Conservation (phyloP, 2,888 invertebrate species). For the Papilio elwesi region DNA sequence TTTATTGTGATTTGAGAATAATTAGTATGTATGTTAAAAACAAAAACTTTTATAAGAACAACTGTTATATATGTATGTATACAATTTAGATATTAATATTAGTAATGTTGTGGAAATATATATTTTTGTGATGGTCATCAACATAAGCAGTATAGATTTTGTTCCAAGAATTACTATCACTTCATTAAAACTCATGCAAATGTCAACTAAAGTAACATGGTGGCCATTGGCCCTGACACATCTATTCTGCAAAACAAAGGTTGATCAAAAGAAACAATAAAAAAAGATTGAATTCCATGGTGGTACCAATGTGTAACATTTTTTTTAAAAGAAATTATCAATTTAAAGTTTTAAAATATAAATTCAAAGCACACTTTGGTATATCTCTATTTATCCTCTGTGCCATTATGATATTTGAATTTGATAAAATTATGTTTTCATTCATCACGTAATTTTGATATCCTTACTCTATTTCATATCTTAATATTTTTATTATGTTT, state of each 20-base stretch:
- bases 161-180: no score
- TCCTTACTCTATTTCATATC: no score
- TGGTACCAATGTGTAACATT: background rate
- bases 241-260: no score
- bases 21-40: conserved; percentile 35
- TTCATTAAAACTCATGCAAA: background rate
- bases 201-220: background rate
- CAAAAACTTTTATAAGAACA: conserved; percentile 69
- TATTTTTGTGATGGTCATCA: conserved; percentile 16
- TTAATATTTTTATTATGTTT: background rate
- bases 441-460: background rate
- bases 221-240: background rate
- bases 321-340: background rate
- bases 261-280: background rate
- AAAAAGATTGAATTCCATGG: background rate
- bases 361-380: background rate
- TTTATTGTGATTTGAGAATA: conserved; percentile 54
- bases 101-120: conserved; percentile 39
- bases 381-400: conserved; percentile 4
- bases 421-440: conserved; percentile 1
- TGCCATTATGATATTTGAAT: conserved; percentile 14
- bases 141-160: no score
- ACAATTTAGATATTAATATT: conserved; percentile 63
- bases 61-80: conserved; percentile 71
- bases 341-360: background rate